A percentile compares a stretch with the other conserved stretches of the same genome.
These are phyloP conservation scores for Myxocyprinus asiaticus DNA, from an alignment of 2,113 vertebrate species.

Conservation along the genomic window DNA sequence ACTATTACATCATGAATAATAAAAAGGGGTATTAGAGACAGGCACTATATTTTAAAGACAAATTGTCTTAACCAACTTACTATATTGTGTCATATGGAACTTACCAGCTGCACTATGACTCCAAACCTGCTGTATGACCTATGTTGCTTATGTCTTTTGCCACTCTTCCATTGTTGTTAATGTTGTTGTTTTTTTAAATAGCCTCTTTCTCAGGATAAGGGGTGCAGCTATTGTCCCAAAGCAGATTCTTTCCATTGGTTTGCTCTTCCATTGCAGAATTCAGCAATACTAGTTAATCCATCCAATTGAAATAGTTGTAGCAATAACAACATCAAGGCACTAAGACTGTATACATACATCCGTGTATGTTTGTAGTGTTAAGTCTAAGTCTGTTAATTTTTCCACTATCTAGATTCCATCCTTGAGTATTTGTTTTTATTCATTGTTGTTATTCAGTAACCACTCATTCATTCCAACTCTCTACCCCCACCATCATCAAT, in stretches of 20 bases:
- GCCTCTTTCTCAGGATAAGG: constrained; percentile 23
- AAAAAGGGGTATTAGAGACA: constrained; percentile 31
- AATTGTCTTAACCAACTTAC: constrained; percentile 4
- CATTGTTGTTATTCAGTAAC: constrained; percentile 69
- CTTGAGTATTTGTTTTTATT: constrained; percentile 50
- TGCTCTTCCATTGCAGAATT: neutral
- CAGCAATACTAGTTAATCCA: too few relatives aligned
- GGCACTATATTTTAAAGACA: constrained; percentile 33
- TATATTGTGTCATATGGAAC: constrained; percentile 28
- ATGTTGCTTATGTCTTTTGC: constrained; percentile 17
- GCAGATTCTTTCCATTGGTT: constrained; percentile 27
- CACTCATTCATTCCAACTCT: constrained; percentile 66
- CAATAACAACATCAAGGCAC: constrained; percentile 10
- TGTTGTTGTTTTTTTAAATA: constrained; percentile 1
- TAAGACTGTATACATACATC: constrained; percentile 21
- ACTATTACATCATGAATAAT: constrained; percentile 40
- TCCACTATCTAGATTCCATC: constrained; percentile 15
- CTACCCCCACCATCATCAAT: constrained; percentile 44
- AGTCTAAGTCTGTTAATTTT: neutral
- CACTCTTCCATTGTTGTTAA: neutral
- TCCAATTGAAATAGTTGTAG: constrained; percentile 36
- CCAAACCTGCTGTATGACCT: constrained; percentile 50
- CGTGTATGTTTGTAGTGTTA: constrained; percentile 11
- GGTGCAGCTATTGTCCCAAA: neutral
- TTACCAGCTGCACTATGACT: constrained; percentile 48